Conservation (phyloP, 2,797 vertebrate genomes). For the Pangasius krempfi region DNA sequence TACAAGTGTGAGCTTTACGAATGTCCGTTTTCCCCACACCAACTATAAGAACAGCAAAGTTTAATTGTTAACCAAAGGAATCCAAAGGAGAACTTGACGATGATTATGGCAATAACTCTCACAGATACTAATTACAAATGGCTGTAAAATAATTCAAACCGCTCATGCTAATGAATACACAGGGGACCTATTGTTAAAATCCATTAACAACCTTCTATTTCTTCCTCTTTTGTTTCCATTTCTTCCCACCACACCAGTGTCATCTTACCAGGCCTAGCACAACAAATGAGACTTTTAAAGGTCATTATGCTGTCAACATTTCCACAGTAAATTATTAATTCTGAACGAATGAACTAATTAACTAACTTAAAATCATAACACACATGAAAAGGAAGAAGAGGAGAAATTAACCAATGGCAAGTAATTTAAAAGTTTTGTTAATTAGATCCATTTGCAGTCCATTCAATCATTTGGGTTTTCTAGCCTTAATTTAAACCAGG, state of each 20-base stretch:
- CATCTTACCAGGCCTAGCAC: slow-evolving; percentile 65
- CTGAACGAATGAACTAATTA: slow-evolving; percentile 50
- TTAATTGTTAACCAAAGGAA: slow-evolving; percentile 74
- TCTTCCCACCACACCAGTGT: slow-evolving; percentile 64
- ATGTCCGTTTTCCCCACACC: slow-evolving; percentile 73
- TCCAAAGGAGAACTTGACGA: slow-evolving; percentile 71
- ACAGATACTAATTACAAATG: slow-evolving; percentile 81
- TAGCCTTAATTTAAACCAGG: slow-evolving; percentile 27
- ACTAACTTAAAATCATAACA: slow-evolving; percentile 54
- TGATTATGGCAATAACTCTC: slow-evolving; percentile 80
- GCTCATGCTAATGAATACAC: slow-evolving; percentile 82
- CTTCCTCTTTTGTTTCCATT: slow-evolving; percentile 70
- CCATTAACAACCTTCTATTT: slow-evolving; percentile 80
- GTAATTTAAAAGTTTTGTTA: slow-evolving; percentile 44
- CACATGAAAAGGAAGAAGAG: slow-evolving; percentile 45
- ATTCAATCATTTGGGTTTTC: slow-evolving; percentile 26
- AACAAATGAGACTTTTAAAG: slow-evolving; percentile 74
- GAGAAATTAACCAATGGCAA: slow-evolving; percentile 24
- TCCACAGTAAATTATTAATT: slow-evolving; percentile 63
- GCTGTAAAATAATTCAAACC: slow-evolving; percentile 82
- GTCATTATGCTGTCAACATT: slow-evolving; percentile 67
- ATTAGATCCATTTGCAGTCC: slow-evolving; percentile 42
- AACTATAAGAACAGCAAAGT: slow-evolving; percentile 69
- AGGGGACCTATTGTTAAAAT: slow-evolving; percentile 77
- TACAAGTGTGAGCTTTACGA: slow-evolving; percentile 75